A percentile compares a stretch with the other conserved stretches of the same genome.
Evolutionary conservation across 2,888 invertebrate species (phyloP).

Genomic region (Sussaba pulchella): DNA sequence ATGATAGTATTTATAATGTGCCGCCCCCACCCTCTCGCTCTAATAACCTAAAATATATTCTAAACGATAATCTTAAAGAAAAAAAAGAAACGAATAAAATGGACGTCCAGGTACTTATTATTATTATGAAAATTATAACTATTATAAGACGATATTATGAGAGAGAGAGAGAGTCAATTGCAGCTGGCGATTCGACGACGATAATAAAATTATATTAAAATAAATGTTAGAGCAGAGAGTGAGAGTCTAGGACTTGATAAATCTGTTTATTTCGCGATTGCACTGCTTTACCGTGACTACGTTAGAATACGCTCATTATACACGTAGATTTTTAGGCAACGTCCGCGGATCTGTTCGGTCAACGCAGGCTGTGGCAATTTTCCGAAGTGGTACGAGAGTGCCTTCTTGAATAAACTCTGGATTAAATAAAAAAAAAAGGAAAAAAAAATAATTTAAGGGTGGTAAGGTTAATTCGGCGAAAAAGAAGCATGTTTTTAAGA

Average conservation of each 20-base stretch:
- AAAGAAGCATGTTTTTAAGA: too few species aligned
- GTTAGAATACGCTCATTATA: constrained; percentile 42
- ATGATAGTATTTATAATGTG: constrained; percentile 70
- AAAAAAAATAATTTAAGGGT: too few species aligned
- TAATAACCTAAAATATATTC: constrained; percentile 33
- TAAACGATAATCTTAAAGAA: constrained; percentile 20
- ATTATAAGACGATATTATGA: constrained; percentile 39
- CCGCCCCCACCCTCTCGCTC: constrained; percentile 60
- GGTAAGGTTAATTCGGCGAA: too few species aligned
- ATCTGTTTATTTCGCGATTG: constrained; percentile 57
- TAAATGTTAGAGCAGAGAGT: constrained; percentile 46
- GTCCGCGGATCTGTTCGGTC: constrained; percentile 29
- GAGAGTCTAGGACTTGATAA: constrained; percentile 53
- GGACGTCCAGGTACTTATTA: constrained; percentile 32
- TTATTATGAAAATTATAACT: constrained; percentile 37
- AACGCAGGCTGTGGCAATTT: constrained; percentile 48
- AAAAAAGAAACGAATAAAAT: constrained; percentile 5
- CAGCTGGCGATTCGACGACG: constrained; percentile 23
- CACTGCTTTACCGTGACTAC: constrained; percentile 54
- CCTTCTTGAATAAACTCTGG: constrained; percentile 38
- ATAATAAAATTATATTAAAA: constrained; percentile 1
- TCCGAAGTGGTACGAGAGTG: constrained; percentile 53
- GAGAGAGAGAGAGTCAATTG: constrained; percentile 33
- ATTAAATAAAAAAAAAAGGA: constrained; percentile 10
- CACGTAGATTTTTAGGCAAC: constrained; percentile 25